phyloP scores from a whole-genome alignment of 92 coral and sea anemone species.

The Diadumene lineata region DNA sequence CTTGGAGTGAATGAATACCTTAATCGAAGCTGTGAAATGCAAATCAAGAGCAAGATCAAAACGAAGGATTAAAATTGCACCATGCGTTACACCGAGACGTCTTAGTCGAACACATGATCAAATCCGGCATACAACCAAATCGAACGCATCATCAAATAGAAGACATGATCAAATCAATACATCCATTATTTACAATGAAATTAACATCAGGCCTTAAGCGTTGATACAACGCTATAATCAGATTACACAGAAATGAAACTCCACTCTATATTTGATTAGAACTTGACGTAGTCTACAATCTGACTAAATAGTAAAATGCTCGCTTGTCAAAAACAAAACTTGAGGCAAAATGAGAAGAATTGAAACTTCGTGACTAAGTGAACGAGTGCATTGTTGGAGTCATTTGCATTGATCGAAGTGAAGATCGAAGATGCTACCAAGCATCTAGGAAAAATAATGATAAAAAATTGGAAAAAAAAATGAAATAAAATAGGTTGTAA shows the following conservation, averaged over 20 bases:
- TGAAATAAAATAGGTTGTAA: too few species aligned
- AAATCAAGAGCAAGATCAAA: neutral
- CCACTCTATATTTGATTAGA: slow-evolving; percentile 15
- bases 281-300: neutral
- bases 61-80: neutral
- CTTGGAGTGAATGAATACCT: neutral
- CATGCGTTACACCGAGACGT: neutral
- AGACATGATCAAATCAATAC: slow-evolving; percentile 7
- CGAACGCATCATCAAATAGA: neutral
- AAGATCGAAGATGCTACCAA: too few species aligned
- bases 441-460: too few species aligned
- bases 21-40: neutral
- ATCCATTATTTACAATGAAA: slow-evolving; percentile 20
- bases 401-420: too few species aligned
- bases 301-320: neutral
- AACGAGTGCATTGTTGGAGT: too few species aligned
- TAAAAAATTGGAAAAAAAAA: too few species aligned
- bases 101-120: neutral
- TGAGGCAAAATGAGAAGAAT: neutral
- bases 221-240: slow-evolving; percentile 17
- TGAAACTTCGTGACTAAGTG: neutral
- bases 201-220: slow-evolving; percentile 16
- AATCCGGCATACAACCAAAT: neutral
- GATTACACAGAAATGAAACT: slow-evolving; percentile 13
- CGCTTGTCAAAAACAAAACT: neutral